Conservation (phyloP, 2,113 vertebrate genomes). For the Passer montanus region DNA sequence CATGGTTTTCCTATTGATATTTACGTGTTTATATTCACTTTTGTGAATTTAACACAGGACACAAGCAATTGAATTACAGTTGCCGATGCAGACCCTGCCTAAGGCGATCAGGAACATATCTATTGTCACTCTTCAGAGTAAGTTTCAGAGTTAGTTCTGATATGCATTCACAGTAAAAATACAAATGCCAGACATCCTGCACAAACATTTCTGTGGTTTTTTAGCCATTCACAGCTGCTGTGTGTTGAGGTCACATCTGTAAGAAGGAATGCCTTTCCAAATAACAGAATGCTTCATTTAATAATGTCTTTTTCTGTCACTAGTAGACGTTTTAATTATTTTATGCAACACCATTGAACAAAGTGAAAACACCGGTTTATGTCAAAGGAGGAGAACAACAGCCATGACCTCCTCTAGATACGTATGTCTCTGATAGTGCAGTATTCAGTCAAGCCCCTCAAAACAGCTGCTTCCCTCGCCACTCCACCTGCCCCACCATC, state of each 20-base stretch:
- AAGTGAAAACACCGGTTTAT: background rate
- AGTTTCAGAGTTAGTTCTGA: background rate
- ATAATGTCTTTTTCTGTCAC: background rate
- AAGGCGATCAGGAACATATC: background rate
- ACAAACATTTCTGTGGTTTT: background rate
- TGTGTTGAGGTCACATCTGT: background rate
- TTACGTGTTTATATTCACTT: background rate
- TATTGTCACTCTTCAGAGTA: background rate
- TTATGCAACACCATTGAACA: background rate
- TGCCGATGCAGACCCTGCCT: background rate
- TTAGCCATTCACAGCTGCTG: background rate
- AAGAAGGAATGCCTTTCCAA: background rate
- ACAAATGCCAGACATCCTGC: background rate
- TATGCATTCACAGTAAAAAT: background rate
- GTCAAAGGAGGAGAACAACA: background rate
- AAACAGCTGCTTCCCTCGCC: background rate
- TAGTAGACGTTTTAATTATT: background rate
- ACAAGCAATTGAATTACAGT: background rate
- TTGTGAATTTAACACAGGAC: background rate
- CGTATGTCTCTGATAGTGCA: background rate
- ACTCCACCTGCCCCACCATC: rapidly evolving
- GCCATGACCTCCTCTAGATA: background rate
- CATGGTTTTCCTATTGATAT: background rate
- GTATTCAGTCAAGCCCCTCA: background rate
- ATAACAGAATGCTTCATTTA: background rate